phyloP scores from a whole-genome alignment of 2,888 invertebrate species.

The Diachrysia chrysitis region DNA sequence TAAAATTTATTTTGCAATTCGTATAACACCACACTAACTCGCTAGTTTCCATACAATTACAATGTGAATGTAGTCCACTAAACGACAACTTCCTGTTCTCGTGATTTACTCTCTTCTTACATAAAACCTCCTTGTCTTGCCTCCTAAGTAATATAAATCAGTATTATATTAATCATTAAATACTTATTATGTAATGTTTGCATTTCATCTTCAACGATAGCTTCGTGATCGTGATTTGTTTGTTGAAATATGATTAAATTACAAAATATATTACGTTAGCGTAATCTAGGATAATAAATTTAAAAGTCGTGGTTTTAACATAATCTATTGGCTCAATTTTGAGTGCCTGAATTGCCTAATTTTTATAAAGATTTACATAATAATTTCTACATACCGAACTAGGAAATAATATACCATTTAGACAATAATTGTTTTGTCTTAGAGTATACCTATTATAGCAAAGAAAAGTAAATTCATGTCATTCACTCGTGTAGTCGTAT shows the following conservation, averaged over 20 bases:
- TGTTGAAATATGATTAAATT: constrained; percentile 1
- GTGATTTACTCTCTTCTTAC: constrained; percentile 56
- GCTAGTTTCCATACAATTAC: constrained; percentile 13
- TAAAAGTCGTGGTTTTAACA: neutral
- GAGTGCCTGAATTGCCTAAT: neutral
- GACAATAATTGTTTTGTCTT: neutral
- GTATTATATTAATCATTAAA: neutral
- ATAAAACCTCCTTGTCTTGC: constrained; percentile 43
- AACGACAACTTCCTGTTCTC: constrained; percentile 56
- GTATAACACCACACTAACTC: constrained; percentile 31
- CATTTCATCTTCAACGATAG: constrained; percentile 1
- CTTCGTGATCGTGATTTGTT: constrained; percentile 7
- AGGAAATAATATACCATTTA: neutral
- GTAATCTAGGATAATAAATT: constrained; percentile 5
- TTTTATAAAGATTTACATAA: neutral
- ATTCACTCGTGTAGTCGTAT: neutral
- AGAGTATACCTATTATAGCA: neutral
- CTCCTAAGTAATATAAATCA: constrained; percentile 14
- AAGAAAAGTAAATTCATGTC: neutral
- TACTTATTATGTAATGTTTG: constrained; percentile 2
- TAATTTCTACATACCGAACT: no score
- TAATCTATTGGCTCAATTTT: neutral
- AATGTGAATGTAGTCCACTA: constrained; percentile 50
- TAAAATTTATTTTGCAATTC: constrained; percentile 12
- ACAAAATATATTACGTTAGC: neutral